These are phyloP conservation scores for Antigone vipio DNA, from an alignment of 2,113 vertebrate species.

Conservation along the genomic window DNA sequence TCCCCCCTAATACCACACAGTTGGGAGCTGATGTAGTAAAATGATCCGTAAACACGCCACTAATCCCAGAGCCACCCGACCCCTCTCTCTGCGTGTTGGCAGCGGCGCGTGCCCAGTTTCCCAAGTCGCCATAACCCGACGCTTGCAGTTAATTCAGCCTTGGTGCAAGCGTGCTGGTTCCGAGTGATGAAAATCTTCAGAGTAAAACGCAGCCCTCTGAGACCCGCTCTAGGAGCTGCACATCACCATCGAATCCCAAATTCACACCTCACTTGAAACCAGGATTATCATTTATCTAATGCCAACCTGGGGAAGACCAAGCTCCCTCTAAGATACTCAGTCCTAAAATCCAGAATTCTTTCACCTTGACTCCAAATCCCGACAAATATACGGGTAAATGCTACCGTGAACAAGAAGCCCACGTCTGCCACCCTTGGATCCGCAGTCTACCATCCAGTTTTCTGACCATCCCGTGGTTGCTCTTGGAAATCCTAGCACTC, in stretches of 20 bases:
- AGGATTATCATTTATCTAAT: not conserved
- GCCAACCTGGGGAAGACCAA: not conserved
- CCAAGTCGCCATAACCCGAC: not conserved
- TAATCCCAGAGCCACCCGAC: not conserved
- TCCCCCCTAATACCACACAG: not conserved
- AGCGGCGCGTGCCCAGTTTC: not conserved
- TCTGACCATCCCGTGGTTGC: not conserved
- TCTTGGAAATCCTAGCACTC: not conserved
- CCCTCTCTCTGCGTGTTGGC: not conserved
- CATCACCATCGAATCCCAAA: not conserved
- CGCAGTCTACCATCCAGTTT: not conserved
- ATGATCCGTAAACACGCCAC: not conserved
- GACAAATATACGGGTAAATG: not conserved
- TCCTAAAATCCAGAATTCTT: not conserved
- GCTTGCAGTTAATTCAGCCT: not conserved
- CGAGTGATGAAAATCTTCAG: not conserved
- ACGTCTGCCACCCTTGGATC: not conserved
- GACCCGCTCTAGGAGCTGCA: not conserved
- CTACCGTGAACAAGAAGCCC: not conserved
- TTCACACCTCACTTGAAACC: not conserved
- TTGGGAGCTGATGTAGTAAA: not conserved
- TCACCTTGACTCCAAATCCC: not conserved
- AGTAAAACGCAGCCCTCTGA: not conserved
- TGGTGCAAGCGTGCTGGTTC: not conserved
- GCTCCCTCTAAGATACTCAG: not conserved